Evolutionary conservation across 1,140 invertebrate genomes (phyloP), one percentile per base, ranked within the genome.

Genomic region (Liolophura sinensis): DNA sequence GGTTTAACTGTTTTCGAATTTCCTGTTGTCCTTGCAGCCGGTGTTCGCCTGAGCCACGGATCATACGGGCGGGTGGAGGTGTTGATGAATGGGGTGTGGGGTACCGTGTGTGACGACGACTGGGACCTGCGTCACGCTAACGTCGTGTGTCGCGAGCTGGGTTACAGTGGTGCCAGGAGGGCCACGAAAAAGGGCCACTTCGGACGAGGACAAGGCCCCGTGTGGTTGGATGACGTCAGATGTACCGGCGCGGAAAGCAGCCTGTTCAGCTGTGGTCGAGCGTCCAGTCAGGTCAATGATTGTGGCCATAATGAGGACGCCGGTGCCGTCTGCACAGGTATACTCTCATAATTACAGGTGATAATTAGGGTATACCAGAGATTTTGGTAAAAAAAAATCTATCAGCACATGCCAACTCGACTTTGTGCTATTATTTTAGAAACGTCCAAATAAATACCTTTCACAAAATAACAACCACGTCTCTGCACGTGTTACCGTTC

Each of bases 71-170:
- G 71, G 47, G 91, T 97, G 12, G 93, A 96, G 82, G 91, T 97
- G 49, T 90, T 90, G 68, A 92, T 96, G 80, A 87, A 91, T 62
- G 91, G 90, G 7, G 88, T 89, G 67, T 96, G 94, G 94, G 95
- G 95, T 18, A 89, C 91, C 15, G 87, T 97, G 12, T 97, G 95
- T 79, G 95, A 96, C 78, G 94, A 97, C 78, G 94, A 95, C 79
- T 96, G 93, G 92, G 94, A 95, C 77, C 79, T 89, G 22, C 80
- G 87, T 5, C 94, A 96, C 68, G 94, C 92, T 0, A 83, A 86
- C 27, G 92, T 97, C 5, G 90, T 93, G 5, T 97, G 95, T 83
- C 87, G 88, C 64, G 89, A 91, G 78, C 84, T 95, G 51, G 92
- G 92, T 15, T 76, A 62, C 62, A 67, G 59, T n/a, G 60, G 46